These are phyloP conservation scores for Hemibagrus wyckioides DNA, from an alignment of 2,113 vertebrate species.

Conservation along the genomic window DNA sequence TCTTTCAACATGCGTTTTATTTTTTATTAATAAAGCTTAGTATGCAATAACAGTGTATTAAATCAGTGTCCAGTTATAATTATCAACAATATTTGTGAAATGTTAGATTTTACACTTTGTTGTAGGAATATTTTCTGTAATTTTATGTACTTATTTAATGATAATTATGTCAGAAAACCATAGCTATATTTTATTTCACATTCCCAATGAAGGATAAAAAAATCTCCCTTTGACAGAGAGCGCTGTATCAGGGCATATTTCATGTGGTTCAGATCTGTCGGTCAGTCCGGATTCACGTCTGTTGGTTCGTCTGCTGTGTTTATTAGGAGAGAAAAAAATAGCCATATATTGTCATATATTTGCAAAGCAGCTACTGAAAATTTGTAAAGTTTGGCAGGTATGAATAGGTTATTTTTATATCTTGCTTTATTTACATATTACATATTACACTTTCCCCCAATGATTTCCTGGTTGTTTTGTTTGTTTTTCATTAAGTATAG, in stretches of 20 bases:
- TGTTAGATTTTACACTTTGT: neutral
- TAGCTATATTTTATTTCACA: neutral
- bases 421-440: neutral
- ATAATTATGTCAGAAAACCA: neutral
- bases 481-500: neutral
- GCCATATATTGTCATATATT: neutral
- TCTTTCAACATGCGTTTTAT: too few relatives aligned
- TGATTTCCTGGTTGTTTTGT: neutral
- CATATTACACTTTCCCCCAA: neutral
- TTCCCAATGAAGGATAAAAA: neutral
- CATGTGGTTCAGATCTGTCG: neutral
- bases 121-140: neutral
- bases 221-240: neutral
- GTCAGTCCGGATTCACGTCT: neutral
- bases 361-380: neutral
- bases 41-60: too few relatives aligned
- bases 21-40: too few relatives aligned
- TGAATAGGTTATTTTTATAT: neutral
- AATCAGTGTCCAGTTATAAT: neutral
- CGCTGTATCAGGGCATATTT: neutral
- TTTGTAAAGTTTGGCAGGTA: neutral
- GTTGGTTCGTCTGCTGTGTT: neutral
- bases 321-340: neutral
- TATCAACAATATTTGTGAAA: neutral
- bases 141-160: neutral